phyloP scores from a whole-genome alignment of 2,888 invertebrate genomes.

The Aspidiotus destructor region DNA sequence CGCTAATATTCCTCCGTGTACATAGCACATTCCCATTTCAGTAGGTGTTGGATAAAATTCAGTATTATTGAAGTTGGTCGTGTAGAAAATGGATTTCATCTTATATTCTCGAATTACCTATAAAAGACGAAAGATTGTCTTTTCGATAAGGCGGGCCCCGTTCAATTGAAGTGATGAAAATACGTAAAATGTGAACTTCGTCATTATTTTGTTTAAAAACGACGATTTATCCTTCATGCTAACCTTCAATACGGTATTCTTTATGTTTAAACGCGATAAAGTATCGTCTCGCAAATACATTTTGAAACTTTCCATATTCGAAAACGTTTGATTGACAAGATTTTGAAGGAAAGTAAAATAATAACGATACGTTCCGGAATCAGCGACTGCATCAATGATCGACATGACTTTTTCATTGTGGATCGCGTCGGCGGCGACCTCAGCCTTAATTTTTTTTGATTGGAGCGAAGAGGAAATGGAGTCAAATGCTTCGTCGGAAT shows the following conservation, averaged over 20 bases:
- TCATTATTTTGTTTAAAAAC: too few relatives aligned
- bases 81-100: constrained; percentile 37
- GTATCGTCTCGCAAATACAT: constrained; percentile 42
- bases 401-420: constrained; percentile 1
- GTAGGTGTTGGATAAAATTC: constrained; percentile 44
- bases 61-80: constrained; percentile 36
- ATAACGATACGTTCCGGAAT: constrained; percentile 41
- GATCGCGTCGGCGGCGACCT: not conserved
- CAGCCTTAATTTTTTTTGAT: not conserved
- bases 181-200: too few relatives aligned
- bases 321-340: constrained; percentile 44
- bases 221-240: not conserved
- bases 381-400: constrained; percentile 4
- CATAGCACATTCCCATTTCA: constrained; percentile 56
- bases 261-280: constrained; percentile 38
- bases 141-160: too few relatives aligned
- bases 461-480: too few relatives aligned
- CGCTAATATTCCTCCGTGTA: constrained; percentile 52
- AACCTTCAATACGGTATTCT: constrained; percentile 35
- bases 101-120: constrained; percentile 36
- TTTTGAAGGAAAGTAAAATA: constrained; percentile 43
- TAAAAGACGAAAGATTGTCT: not conserved
- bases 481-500: constrained; percentile 1
- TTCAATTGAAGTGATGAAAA: too few relatives aligned
- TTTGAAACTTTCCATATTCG: constrained; percentile 42